Evolutionary conservation across 2,888 invertebrate genomes (phyloP).

Genomic region (Pardosa pseudoannulata): DNA sequence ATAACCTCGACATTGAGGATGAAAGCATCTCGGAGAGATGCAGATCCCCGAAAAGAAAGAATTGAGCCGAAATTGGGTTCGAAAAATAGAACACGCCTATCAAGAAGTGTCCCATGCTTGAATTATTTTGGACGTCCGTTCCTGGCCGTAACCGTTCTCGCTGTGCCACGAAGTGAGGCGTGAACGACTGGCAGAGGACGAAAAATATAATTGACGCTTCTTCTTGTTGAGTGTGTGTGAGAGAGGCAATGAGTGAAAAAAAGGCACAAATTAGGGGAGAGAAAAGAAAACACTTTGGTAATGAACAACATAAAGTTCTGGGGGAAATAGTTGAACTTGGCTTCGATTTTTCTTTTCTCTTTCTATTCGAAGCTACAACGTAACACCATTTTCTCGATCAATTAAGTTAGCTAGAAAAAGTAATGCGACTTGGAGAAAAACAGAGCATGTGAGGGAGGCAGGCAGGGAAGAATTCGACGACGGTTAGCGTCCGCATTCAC

Average conservation of each 20-base stretch:
- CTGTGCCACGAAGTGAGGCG: slow-evolving; percentile 6
- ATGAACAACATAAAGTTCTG: not conserved
- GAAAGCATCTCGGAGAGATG: slow-evolving; percentile 12
- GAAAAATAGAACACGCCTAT: slow-evolving; percentile 64
- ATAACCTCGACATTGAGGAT: slow-evolving; percentile 66
- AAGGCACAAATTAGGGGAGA: not conserved
- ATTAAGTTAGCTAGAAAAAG: not conserved
- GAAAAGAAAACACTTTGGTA: not conserved
- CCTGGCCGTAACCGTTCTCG: slow-evolving; percentile 53
- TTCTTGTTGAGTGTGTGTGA: not conserved
- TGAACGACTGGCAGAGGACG: slow-evolving; percentile 4
- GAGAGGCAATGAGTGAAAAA: not conserved
- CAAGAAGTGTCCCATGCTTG: slow-evolving; percentile 59
- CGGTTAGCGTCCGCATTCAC: not conserved
- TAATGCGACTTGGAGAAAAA: not conserved
- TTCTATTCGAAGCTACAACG: not conserved
- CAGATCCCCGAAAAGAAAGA: slow-evolving; percentile 25
- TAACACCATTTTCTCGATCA: not conserved
- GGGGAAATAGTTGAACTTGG: not conserved
- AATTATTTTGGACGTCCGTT: slow-evolving; percentile 44
- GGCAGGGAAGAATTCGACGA: not conserved
- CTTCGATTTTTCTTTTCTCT: not conserved
- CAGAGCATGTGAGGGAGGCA: not conserved
- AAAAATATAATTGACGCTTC: slow-evolving; percentile 15
- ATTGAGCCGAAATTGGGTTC: slow-evolving; percentile 38